Conservation (phyloP, 2,888 invertebrate genomes). For the Ecliptopera silaceata region DNA sequence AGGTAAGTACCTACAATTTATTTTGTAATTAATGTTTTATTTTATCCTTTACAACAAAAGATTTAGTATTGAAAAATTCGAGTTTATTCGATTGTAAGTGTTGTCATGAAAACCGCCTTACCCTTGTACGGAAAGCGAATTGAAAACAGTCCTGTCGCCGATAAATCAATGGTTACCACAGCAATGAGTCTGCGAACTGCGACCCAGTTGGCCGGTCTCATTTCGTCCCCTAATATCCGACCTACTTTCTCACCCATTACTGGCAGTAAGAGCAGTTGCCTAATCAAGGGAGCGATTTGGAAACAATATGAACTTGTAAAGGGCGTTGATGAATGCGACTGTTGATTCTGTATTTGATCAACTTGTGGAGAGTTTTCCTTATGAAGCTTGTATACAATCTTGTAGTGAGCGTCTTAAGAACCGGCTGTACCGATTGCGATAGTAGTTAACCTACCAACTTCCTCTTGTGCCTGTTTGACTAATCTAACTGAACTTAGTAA, state of each 20-base stretch:
- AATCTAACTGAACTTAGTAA: too few species aligned
- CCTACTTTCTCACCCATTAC: constrained; percentile 63
- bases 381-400: too few species aligned
- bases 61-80: background rate
- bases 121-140: constrained; percentile 9
- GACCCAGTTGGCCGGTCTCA: constrained; percentile 69
- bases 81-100: background rate
- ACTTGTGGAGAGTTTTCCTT: constrained; percentile 2
- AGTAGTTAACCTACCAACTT: too few species aligned
- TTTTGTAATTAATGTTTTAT: too few species aligned
- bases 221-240: constrained; percentile 75
- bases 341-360: constrained; percentile 6
- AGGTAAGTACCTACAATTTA: too few species aligned
- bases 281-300: constrained; percentile 35
- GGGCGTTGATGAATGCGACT: constrained; percentile 15
- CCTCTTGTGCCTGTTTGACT: too few species aligned
- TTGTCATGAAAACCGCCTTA: constrained; percentile 4
- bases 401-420: too few species aligned
- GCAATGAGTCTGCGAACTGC: constrained; percentile 56
- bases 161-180: constrained; percentile 38
- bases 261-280: constrained; percentile 52
- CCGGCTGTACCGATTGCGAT: too few species aligned
- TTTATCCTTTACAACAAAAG: too few species aligned
- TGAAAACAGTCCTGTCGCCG: constrained; percentile 15
- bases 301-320: constrained; percentile 23